Percentiles rank a stretch among this genome's conserved stretches.
These are phyloP conservation scores for Morpho achilles DNA, from an alignment of 2,888 invertebrate genomes.

Conservation along the genomic window DNA sequence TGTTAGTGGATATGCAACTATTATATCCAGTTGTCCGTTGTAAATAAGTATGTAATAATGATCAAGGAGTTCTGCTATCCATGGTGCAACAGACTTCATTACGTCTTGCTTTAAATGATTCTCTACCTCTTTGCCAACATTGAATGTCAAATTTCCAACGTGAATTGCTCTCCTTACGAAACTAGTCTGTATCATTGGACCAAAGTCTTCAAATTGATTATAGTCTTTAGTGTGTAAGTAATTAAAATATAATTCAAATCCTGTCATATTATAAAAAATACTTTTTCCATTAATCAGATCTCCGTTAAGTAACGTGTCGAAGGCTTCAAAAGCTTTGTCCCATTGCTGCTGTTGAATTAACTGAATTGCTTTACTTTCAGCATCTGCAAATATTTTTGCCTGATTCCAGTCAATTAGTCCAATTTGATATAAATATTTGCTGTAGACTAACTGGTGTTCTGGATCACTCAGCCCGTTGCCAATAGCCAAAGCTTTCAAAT, in stretches of 20 bases:
- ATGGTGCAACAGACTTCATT: conserved; percentile 88
- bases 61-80: conserved; percentile 83
- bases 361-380: conserved; percentile 78
- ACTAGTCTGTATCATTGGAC: conserved; percentile 80
- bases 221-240: conserved; percentile 82
- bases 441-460: conserved; percentile 86
- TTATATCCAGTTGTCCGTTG: conserved; percentile 94
- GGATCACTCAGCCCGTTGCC: conserved; percentile 92
- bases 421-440: conserved; percentile 88
- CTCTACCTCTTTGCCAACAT: conserved; percentile 83
- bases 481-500: conserved; percentile 84
- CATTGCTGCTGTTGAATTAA: conserved; percentile 83
- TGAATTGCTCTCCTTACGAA: conserved; percentile 87
- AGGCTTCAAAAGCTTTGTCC: conserved; percentile 84
- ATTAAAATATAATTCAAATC: conserved; percentile 88
- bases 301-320: conserved; percentile 85
- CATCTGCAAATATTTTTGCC: conserved; percentile 77
- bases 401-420: conserved; percentile 85
- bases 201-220: conserved; percentile 71
- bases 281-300: conserved; percentile 80
- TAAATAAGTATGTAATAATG: conserved; percentile 88
- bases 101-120: conserved; percentile 85
- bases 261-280: conserved; percentile 86
- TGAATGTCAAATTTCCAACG: conserved; percentile 88
- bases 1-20: conserved; percentile 92